Percentiles rank a stretch among this genome's conserved stretches.
Conservation (phyloP, 2,797 vertebrate genomes). For the Eidolon dupreanum region DNA sequence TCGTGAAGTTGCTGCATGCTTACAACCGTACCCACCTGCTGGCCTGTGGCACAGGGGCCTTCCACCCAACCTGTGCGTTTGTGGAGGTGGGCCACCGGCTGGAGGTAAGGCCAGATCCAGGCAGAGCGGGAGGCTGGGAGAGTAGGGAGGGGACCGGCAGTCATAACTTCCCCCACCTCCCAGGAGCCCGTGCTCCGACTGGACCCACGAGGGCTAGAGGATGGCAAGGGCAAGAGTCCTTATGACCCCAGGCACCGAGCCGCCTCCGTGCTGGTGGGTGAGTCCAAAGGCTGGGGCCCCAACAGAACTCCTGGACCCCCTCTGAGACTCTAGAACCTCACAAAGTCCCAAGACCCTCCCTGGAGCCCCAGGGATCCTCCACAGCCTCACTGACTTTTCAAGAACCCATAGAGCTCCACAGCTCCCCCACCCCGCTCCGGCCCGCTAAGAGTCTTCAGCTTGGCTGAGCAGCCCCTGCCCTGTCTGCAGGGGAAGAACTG, state of each 20-base stretch:
- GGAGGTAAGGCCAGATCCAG: constrained; percentile 88
- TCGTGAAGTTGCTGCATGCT: constrained; percentile 95
- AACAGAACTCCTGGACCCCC: too few species aligned
- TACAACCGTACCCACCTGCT: constrained; percentile 97
- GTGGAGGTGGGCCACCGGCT: constrained; percentile 93
- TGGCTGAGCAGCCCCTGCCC: background rate
- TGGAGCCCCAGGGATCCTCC: background rate
- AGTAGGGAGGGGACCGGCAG: background rate
- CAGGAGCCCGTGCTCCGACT: constrained; percentile 94
- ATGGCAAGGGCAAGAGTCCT: constrained; percentile 97
- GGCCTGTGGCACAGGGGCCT: constrained; percentile 96
- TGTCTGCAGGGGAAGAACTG: constrained; percentile 92
- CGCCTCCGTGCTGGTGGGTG: constrained; percentile 95
- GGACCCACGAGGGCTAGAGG: constrained; percentile 88
- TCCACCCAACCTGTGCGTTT: constrained; percentile 95
- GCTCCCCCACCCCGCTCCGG: background rate
- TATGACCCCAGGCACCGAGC: constrained; percentile 94
- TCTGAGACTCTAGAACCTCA: background rate
- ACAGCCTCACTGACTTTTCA: background rate
- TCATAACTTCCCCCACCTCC: background rate
- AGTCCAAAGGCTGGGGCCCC: constrained; percentile 68
- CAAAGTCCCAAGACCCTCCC: background rate
- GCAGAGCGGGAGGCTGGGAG: background rate
- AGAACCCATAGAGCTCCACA: background rate
- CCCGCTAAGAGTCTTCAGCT: background rate